These are phyloP conservation scores for Drosophila varians DNA, from an alignment of 1,140 invertebrate species.

Conservation along the genomic window DNA sequence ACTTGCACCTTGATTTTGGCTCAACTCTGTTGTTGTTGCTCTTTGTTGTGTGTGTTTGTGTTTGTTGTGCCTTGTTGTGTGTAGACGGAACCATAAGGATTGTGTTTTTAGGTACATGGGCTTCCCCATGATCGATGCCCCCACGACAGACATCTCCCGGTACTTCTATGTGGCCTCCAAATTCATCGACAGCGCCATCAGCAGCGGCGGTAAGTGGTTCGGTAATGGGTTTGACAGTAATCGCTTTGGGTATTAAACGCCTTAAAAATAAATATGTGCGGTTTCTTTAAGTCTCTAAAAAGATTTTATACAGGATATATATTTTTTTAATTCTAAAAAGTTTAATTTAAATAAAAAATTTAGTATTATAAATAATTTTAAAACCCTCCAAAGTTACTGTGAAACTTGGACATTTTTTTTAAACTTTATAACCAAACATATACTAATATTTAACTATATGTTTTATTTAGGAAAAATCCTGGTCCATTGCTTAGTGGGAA, in stretches of 20 bases:
- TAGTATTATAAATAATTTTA: not conserved
- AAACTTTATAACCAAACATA: not conserved
- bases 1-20: conserved; percentile 19
- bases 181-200: conserved; percentile 92
- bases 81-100: conserved; percentile 80
- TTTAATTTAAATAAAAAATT: no score
- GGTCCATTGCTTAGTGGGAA: conserved; percentile 92
- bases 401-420: not conserved
- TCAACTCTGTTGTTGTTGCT: conserved; percentile 39
- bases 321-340: no score
- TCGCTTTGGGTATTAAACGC: not conserved
- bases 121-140: conserved; percentile 90
- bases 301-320: no score
- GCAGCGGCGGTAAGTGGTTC: conserved; percentile 86
- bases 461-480: conserved; percentile 88
- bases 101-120: conserved; percentile 88
- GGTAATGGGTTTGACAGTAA: conserved; percentile 8
- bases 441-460: not conserved
- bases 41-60: conserved; percentile 33
- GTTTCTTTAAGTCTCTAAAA: no score
- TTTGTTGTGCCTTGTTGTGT: conserved; percentile 14
- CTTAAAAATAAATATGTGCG: no score
- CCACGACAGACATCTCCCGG: conserved; percentile 89
- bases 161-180: conserved; percentile 91
- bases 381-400: not conserved